Conservation (phyloP, 2,113 vertebrate genomes). For the Erpornis zantholeuca region DNA sequence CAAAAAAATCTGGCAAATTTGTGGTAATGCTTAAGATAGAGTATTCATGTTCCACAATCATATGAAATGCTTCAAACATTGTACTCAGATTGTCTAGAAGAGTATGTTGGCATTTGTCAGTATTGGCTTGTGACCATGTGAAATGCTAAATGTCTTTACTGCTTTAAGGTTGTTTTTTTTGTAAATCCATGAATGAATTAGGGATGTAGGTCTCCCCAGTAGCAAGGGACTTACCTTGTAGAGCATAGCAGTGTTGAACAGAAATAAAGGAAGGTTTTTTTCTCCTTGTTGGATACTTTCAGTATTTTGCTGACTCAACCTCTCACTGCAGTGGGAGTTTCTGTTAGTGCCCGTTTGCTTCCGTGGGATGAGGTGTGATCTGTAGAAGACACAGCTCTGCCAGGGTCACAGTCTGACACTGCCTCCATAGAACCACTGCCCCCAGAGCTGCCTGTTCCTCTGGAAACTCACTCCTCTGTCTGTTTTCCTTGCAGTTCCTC, state of each 20-base stretch:
- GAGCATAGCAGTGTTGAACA: not conserved
- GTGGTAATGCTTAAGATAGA: not conserved
- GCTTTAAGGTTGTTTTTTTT: not conserved
- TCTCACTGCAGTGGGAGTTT: not conserved
- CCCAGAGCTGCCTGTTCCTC: not conserved
- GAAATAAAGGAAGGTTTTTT: not conserved
- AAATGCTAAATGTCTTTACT: not conserved
- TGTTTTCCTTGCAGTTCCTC: not conserved
- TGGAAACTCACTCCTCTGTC: fast-evolving
- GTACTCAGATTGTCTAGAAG: not conserved
- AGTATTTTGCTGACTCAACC: not conserved
- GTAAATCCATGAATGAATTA: not conserved
- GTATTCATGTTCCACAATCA: not conserved
- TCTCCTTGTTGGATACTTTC: not conserved
- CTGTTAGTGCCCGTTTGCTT: not conserved
- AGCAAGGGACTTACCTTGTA: not conserved
- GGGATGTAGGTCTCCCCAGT: not conserved
- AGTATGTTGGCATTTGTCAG: not conserved
- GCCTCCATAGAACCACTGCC: not conserved
- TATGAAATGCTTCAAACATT: not conserved
- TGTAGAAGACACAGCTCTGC: not conserved
- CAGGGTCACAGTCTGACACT: not conserved
- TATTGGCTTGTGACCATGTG: not conserved
- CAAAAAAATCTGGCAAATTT: not conserved
- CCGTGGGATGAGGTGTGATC: not conserved